Base-by-base conservation (phyloP, 2,888 invertebrate species). In the Drosophila affinis region DNA sequence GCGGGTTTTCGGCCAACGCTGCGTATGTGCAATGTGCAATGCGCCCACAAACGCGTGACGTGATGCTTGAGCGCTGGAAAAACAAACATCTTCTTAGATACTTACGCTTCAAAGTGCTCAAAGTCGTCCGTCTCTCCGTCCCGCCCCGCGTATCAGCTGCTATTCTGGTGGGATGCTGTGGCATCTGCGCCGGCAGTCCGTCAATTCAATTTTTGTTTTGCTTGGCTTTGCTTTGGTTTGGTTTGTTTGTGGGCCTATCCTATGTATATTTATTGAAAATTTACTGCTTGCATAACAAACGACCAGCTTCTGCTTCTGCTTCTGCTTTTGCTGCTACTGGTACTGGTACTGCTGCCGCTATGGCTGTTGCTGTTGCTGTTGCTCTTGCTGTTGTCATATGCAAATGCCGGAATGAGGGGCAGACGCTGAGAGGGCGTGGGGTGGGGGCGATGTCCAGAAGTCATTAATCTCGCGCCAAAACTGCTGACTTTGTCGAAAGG, bases 231-330 rank as follows among this genome's bases (percentile, higher is more conserved):
- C 65, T 84, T 71, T 68, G 75, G 80, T 77, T 82, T 85, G 83
- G 79, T 85, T 82, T 79, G 82, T 82, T 81, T 81, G 79, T 80
- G 83, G 76, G 59, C 80, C 81, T 39, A 39, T 39, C 39, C 39
- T 81, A 77, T 79, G 85, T 81, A 85, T 85, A 83, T 84, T 84
- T 84, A 84, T 85, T 84, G 85, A 85, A 85, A 84, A 83, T 84
- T 85, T 85, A 79, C 85, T 84, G 83, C 83, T 83, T 85, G 83
- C 82, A 81, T 82, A 82, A 81, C 81, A 81, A 82, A 75, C 81
- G 78, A 78, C 74, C 56, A 21, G 72, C 53, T 54, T 49, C 62
- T 49, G 51, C 44, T 51, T 72, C 24, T 39, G 6, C 7, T 39
- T 3, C 7, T 32, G 32, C 57, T 32, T 62, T 17, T 39, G 57